Percentiles rank a stretch among this genome's conserved stretches.
Evolutionary conservation across 2,113 vertebrate genomes (phyloP).

Genomic region (Bujurquina vittata): DNA sequence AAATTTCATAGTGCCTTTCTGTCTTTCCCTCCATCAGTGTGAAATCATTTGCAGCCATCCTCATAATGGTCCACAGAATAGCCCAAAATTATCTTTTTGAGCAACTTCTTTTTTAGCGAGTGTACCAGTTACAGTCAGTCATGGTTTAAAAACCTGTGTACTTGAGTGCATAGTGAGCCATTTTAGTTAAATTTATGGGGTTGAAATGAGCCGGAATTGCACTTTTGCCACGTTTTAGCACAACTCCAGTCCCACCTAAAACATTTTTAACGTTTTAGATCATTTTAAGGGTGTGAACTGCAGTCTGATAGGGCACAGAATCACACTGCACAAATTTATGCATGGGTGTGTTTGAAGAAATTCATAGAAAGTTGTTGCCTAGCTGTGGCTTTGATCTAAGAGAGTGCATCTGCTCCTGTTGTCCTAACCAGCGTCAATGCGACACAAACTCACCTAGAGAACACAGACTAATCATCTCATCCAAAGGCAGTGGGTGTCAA

Average conservation of each 20-base stretch:
- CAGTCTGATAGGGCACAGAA: constrained; percentile 15
- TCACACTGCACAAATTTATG: not conserved
- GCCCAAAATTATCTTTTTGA: not conserved
- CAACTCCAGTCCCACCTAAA: not conserved
- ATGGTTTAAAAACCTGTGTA: not conserved
- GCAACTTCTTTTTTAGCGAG: not conserved
- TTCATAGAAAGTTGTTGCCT: constrained; percentile 22
- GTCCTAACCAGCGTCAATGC: constrained; percentile 61
- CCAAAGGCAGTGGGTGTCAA: constrained; percentile 64
- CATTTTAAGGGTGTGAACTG: constrained; percentile 19
- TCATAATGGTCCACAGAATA: not conserved
- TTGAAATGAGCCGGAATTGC: not conserved
- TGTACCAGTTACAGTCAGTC: not conserved
- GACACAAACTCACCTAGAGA: constrained; percentile 67
- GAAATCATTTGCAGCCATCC: not conserved
- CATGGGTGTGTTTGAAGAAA: constrained; percentile 31
- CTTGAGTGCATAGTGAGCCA: not conserved
- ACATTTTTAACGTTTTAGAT: constrained; percentile 1
- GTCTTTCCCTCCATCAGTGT: not conserved
- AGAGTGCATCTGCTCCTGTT: constrained; percentile 61
- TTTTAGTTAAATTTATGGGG: not conserved
- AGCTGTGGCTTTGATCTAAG: constrained; percentile 56
- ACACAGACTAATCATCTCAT: constrained; percentile 64
- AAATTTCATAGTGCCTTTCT: not conserved
- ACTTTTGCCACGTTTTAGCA: not conserved